Evolutionary conservation across 2,113 vertebrate species (phyloP).

Genomic region (Melanerpes aurifrons): DNA sequence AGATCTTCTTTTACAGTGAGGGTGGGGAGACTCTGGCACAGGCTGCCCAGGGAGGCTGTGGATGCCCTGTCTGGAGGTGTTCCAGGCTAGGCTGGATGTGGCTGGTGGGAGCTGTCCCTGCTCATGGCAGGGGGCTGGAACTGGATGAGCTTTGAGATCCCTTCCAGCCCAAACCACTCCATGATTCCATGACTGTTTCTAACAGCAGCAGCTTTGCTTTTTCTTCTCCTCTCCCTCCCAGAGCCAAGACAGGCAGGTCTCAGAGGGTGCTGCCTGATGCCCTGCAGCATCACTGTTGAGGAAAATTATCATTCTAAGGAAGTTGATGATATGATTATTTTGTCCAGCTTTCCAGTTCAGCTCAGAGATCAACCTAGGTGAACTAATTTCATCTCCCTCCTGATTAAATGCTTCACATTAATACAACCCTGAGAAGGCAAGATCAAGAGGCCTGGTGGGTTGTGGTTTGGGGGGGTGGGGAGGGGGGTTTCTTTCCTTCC

Average conservation of each 20-base stretch:
- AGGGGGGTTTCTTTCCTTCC: background rate
- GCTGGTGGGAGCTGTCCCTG: no score
- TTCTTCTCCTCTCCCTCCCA: background rate
- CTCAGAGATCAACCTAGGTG: slow-evolving; percentile 42
- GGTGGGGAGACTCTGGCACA: no score
- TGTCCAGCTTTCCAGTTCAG: slow-evolving; percentile 24
- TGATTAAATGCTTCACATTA: slow-evolving; percentile 65
- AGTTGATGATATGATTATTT: slow-evolving; percentile 42
- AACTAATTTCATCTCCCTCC: slow-evolving; percentile 62
- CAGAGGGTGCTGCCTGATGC: background rate
- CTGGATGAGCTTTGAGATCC: no score
- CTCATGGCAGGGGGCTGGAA: no score
- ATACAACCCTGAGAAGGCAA: slow-evolving; percentile 25
- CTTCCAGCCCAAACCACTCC: no score
- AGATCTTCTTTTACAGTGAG: no score
- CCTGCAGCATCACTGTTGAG: slow-evolving; percentile 24
- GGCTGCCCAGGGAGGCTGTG: no score
- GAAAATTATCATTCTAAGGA: slow-evolving; percentile 44
- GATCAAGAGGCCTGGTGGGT: slow-evolving; percentile 16
- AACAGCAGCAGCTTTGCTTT: background rate
- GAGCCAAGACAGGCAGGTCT: background rate
- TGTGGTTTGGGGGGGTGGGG: background rate
- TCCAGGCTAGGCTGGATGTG: no score
- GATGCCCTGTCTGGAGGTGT: no score
- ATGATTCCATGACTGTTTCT: no score